Conservation (phyloP, 64 coral and sea anemone species). For the Platygyra sinensis region DNA sequence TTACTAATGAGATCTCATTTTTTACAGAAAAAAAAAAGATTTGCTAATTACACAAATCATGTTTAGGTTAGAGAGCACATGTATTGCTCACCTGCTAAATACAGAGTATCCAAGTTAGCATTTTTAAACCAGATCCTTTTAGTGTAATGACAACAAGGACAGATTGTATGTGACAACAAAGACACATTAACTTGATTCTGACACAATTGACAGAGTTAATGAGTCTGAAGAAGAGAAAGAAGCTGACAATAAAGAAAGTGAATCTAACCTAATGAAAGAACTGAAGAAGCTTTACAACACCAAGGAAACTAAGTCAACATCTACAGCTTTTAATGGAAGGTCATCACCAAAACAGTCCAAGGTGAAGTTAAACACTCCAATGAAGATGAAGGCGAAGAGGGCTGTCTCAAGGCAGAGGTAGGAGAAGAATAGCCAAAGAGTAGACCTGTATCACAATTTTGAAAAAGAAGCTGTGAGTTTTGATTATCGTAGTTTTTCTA, state of each 20-base stretch:
- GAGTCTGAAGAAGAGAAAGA: constrained; percentile 48
- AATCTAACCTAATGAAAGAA: constrained; percentile 57
- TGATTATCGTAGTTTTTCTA: background rate
- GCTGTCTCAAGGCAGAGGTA: background rate
- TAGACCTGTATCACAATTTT: too few species aligned
- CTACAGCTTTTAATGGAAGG: background rate
- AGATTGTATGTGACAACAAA: too few species aligned
- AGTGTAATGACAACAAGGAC: too few species aligned
- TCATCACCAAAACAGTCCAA: background rate
- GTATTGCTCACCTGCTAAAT: too few species aligned
- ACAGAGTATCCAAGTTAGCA: too few species aligned
- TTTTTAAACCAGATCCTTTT: too few species aligned
- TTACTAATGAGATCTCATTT: too few species aligned
- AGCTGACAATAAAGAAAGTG: constrained; percentile 27
- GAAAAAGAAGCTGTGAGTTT: background rate
- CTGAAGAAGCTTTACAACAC: constrained; percentile 17
- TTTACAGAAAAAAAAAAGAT: too few species aligned
- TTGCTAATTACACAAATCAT: too few species aligned
- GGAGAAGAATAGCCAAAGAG: background rate
- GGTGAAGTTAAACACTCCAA: background rate
- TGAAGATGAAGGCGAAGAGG: background rate
- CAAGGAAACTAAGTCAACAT: constrained; percentile 9
- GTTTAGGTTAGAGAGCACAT: too few species aligned
- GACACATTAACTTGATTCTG: background rate
- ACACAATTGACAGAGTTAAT: background rate